Evolutionary conservation across 2,888 invertebrate genomes (phyloP).

Genomic region (Listrodromus nycthemerus): DNA sequence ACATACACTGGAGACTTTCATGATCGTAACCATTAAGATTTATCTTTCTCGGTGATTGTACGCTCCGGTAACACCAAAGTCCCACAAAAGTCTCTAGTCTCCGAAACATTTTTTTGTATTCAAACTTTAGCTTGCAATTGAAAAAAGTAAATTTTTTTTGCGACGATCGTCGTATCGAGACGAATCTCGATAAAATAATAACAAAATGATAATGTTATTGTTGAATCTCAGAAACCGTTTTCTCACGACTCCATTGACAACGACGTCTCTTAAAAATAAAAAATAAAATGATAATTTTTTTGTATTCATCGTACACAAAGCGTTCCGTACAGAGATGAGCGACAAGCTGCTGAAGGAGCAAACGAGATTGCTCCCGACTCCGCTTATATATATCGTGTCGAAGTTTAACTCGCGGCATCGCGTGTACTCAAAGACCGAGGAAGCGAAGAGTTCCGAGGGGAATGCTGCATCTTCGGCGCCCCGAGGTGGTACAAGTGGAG

Average conservation of each 20-base stretch:
- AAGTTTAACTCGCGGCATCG: conserved; percentile 57
- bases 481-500: conserved; percentile 27
- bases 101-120: background rate
- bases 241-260: too few relatives aligned
- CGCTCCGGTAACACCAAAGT: conserved; percentile 1
- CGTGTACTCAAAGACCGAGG: conserved; percentile 59
- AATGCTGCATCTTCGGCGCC: conserved; percentile 43
- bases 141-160: too few relatives aligned
- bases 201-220: too few relatives aligned
- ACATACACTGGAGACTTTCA: background rate
- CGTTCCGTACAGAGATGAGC: background rate
- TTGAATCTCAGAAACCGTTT: too few relatives aligned
- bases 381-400: conserved; percentile 20
- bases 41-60: conserved; percentile 27
- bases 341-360: conserved; percentile 20
- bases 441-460: conserved; percentile 33
- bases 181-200: too few relatives aligned
- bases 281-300: too few relatives aligned
- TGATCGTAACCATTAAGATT: conserved; percentile 31
- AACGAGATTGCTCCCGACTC: conserved; percentile 45
- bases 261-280: too few relatives aligned
- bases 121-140: background rate
- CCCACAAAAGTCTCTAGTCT: background rate
- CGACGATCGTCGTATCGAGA: too few relatives aligned
- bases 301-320: background rate